phyloP scores from a whole-genome alignment of 2,888 invertebrate species.

The Sicus ferrugineus region DNA sequence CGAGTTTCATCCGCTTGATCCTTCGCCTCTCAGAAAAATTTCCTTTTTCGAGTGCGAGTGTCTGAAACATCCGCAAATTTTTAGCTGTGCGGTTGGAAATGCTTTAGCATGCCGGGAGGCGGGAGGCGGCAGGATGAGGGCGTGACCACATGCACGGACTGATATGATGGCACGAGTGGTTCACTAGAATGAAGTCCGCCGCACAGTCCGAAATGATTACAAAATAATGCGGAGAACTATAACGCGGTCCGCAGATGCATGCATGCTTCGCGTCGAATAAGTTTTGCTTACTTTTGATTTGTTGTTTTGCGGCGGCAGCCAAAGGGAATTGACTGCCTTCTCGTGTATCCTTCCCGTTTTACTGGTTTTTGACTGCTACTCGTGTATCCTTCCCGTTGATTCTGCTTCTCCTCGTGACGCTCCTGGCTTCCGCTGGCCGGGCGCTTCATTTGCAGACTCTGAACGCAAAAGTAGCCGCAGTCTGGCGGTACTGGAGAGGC shows the following conservation, averaged over 20 bases:
- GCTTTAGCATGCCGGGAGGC: not conserved
- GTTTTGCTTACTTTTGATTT: conserved; percentile 29
- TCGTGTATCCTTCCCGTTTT: conserved; percentile 33
- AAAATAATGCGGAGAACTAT: not conserved
- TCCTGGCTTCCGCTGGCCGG: not conserved
- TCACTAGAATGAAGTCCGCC: conserved; percentile 8
- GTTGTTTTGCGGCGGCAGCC: not conserved
- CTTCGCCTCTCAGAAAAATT: not conserved
- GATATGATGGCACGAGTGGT: conserved; percentile 10
- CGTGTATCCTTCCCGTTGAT: not conserved
- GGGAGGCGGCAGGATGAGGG: not conserved
- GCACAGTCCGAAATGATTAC: conserved; percentile 18
- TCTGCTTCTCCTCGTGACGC: too few species aligned
- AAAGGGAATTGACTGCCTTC: conserved; percentile 24
- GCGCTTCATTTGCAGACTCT: conserved; percentile 34
- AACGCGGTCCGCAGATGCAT: too few species aligned
- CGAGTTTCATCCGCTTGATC: not conserved
- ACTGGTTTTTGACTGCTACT: conserved; percentile 1
- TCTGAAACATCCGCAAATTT: not conserved
- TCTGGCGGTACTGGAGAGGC: conserved; percentile 36
- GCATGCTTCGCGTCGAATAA: conserved; percentile 13
- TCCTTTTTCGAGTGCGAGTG: not conserved
- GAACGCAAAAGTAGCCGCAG: conserved; percentile 42
- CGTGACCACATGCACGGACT: conserved; percentile 5
- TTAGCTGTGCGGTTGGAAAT: not conserved